Conservation (phyloP, 2,888 invertebrate species). For the Chydorus sphaericus region DNA sequence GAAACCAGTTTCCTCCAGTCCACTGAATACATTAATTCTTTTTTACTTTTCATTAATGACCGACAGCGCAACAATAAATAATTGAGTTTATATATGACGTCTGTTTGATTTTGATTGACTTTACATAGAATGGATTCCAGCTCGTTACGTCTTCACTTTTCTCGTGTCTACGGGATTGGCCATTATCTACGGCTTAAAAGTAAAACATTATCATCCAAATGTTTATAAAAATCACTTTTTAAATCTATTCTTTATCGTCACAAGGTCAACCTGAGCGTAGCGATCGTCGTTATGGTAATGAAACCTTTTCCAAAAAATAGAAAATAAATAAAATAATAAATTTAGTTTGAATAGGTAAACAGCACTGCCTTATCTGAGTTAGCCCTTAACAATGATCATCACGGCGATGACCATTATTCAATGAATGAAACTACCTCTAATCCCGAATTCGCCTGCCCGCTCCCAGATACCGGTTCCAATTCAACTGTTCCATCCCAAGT, state of each 20-base stretch:
- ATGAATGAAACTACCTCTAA: not conserved
- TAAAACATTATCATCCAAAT: not conserved
- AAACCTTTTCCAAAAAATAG: too few species aligned
- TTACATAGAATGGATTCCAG: constrained; percentile 31
- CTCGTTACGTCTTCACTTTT: constrained; percentile 53
- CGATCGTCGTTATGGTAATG: constrained; percentile 61
- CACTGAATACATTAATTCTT: too few species aligned
- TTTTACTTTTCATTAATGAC: too few species aligned
- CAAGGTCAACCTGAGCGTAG: constrained; percentile 61
- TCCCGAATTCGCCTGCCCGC: not conserved
- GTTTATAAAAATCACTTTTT: not conserved
- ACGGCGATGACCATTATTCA: not conserved
- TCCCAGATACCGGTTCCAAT: not conserved
- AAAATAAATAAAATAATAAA: too few species aligned
- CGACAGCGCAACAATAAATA: too few species aligned
- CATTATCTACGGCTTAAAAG: constrained; percentile 61
- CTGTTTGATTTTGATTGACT: not conserved
- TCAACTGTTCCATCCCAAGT: not conserved
- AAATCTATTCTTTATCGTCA: not conserved
- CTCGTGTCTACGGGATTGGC: constrained; percentile 61
- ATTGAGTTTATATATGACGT: too few species aligned
- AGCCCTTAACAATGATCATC: not conserved
- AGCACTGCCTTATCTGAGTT: not conserved
- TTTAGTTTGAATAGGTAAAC: not conserved
- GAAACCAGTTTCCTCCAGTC: too few species aligned